Percentiles rank a stretch among this genome's conserved stretches.
phyloP scores from a whole-genome alignment of 2,888 invertebrate genomes.

The Eupelmus urozonus region DNA sequence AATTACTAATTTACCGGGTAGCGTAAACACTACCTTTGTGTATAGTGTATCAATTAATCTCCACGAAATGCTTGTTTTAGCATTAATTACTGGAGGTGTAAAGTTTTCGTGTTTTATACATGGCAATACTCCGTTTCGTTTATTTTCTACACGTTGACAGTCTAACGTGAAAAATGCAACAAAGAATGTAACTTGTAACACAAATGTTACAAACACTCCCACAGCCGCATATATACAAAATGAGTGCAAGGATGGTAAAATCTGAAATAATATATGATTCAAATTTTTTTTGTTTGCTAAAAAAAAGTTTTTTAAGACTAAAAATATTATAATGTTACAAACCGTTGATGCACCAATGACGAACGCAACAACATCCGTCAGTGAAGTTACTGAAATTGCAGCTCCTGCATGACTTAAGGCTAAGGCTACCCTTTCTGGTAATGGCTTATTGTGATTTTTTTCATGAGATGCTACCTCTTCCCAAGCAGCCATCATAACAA shows the following conservation, averaged over 20 bases:
- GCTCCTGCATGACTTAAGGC: constrained; percentile 89
- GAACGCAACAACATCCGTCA: constrained; percentile 90
- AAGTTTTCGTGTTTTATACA: constrained; percentile 83
- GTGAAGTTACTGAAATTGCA: constrained; percentile 89
- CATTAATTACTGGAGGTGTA: constrained; percentile 79
- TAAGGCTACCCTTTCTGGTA: constrained; percentile 83
- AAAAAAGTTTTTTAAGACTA: not conserved
- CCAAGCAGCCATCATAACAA: constrained; percentile 90
- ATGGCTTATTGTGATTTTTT: constrained; percentile 78
- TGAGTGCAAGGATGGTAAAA: constrained; percentile 88
- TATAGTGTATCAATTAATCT: constrained; percentile 81
- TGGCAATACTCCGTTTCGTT: constrained; percentile 83
- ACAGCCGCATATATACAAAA: constrained; percentile 90
- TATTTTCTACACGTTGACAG: constrained; percentile 81
- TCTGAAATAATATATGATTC: constrained; percentile 77
- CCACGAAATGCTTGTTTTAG: constrained; percentile 79
- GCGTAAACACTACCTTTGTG: constrained; percentile 82
- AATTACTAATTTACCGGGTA: constrained; percentile 83
- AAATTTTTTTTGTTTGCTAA: not conserved
- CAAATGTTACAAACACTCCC: constrained; percentile 86
- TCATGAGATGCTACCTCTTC: constrained; percentile 81
- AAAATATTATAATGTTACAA: constrained; percentile 64
- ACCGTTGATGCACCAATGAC: constrained; percentile 88
- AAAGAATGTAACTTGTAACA: constrained; percentile 89
- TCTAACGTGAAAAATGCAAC: constrained; percentile 88